Percentiles rank a stretch among this genome's conserved stretches.
Conservation (phyloP, 2,797 vertebrate species). For the Schizopygopsis pylzovi region DNA sequence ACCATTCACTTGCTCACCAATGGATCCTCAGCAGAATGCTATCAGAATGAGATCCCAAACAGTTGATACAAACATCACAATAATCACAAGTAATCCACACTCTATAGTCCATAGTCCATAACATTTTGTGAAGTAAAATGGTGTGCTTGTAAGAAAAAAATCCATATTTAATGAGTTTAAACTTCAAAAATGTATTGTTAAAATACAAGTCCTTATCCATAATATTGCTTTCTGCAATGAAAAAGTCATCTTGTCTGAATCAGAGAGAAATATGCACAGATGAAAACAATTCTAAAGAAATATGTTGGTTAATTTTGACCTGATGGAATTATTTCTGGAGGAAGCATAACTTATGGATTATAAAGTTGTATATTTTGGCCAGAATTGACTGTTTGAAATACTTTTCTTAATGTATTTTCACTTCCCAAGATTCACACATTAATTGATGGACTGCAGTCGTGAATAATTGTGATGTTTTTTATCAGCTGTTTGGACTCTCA, state of each 20-base stretch:
- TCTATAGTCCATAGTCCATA: no score
- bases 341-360: no score
- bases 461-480: neutral
- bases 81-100: no score
- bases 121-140: neutral
- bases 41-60: neutral
- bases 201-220: neutral
- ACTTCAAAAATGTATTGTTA: no score
- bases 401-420: neutral
- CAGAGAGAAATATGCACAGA: neutral
- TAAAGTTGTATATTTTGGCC: no score
- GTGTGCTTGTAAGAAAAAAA: neutral
- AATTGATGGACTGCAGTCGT: neutral
- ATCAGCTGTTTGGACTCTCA: neutral
- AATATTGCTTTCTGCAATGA: neutral
- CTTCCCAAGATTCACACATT: neutral
- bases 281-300: neutral
- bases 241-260: neutral
- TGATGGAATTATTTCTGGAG: no score
- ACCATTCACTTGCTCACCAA: neutral
- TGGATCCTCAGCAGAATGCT: neutral
- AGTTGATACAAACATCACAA: neutral
- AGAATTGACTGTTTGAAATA: neutral
- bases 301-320: no score
- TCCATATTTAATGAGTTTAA: no score